These are phyloP conservation scores for Tyto alba DNA, from an alignment of 2,113 vertebrate genomes.

Conservation along the genomic window DNA sequence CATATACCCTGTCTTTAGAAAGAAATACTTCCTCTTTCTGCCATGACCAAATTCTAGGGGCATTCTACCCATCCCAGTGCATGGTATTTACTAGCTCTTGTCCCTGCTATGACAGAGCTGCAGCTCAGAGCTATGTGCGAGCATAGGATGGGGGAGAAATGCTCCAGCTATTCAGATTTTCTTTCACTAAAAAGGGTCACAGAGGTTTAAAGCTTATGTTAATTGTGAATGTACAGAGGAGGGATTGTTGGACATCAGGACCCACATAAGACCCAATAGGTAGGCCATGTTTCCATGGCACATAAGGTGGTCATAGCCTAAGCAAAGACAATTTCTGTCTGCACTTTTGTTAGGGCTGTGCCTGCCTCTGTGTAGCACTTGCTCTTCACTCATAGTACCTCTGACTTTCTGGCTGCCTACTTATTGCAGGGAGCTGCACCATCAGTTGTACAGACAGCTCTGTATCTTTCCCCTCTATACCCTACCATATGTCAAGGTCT, in stretches of 20 bases:
- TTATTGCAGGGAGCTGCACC: background rate
- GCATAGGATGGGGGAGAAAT: background rate
- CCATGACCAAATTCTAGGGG: background rate
- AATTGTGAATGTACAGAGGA: background rate
- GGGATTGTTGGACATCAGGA: background rate
- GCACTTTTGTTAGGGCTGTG: accelerated
- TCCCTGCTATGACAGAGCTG: background rate
- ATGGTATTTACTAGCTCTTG: background rate
- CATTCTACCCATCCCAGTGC: background rate
- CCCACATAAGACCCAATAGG: background rate
- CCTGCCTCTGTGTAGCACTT: background rate
- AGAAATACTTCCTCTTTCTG: background rate
- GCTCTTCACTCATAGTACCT: accelerated
- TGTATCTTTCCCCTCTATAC: background rate
- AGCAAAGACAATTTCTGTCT: background rate
- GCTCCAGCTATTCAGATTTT: background rate
- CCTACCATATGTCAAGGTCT: background rate
- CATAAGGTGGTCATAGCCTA: accelerated
- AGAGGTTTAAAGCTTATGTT: background rate
- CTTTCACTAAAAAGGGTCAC: background rate
- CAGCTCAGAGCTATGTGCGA: background rate
- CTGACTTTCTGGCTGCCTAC: background rate
- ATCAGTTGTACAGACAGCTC: background rate
- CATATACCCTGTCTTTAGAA: background rate
- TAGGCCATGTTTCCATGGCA: background rate